phyloP scores from a whole-genome alignment of 2,113 vertebrate species.

The Lasiurus cinereus region DNA sequence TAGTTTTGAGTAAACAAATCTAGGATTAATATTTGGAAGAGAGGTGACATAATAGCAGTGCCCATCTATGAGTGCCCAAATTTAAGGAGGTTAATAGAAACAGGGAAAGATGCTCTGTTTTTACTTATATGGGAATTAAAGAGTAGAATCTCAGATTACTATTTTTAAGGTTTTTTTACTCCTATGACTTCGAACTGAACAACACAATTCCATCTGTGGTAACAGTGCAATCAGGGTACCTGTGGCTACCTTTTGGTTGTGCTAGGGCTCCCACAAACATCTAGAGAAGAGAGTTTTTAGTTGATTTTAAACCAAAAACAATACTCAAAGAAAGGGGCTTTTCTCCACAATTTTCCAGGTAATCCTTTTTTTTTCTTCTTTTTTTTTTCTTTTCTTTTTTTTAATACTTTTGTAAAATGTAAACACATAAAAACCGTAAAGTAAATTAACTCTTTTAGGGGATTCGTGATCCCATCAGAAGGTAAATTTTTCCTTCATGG shows the following conservation, averaged over 20 bases:
- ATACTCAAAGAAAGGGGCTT: not conserved
- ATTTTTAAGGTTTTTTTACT: not conserved
- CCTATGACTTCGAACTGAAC: not conserved
- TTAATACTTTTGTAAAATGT: constrained; percentile 34
- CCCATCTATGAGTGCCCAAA: not conserved
- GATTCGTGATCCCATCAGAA: not conserved
- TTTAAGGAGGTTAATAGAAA: not conserved
- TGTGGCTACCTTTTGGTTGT: not conserved
- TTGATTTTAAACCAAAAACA: constrained; percentile 4
- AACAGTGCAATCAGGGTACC: not conserved
- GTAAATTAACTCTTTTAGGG: not conserved
- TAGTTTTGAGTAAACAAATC: not conserved
- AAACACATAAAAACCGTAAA: not conserved
- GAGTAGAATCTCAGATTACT: not conserved
- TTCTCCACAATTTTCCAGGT: not conserved
- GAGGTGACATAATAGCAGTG: not conserved
- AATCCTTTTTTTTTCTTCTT: not conserved
- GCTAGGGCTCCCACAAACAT: not conserved
- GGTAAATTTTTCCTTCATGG: not conserved
- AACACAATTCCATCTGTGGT: not conserved
- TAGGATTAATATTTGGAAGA: not conserved
- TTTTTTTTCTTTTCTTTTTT: not conserved
- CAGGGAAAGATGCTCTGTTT: not conserved
- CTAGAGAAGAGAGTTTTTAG: not conserved
- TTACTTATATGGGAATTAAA: not conserved